phyloP scores from a whole-genome alignment of 2,888 invertebrate genomes.

The Melinaea menophilus region DNA sequence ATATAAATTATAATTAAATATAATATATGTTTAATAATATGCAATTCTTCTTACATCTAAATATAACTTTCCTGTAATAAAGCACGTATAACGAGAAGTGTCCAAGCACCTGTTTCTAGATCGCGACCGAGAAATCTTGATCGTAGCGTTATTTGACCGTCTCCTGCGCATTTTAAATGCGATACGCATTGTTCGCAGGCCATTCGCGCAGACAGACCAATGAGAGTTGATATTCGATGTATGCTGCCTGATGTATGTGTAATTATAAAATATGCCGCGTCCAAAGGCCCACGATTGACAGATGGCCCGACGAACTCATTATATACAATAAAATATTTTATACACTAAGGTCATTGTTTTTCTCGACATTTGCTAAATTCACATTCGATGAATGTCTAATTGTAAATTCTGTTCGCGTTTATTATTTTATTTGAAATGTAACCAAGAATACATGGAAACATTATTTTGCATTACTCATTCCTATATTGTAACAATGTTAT shows the following conservation, averaged over 20 bases:
- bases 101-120: slow-evolving; percentile 67
- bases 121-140: slow-evolving; percentile 67
- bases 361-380: slow-evolving; percentile 63
- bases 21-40: not conserved
- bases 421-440: slow-evolving; percentile 66
- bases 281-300: slow-evolving; percentile 50
- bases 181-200: slow-evolving; percentile 52
- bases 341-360: slow-evolving; percentile 66
- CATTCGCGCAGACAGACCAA: slow-evolving; percentile 57
- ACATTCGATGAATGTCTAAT: slow-evolving; percentile 47
- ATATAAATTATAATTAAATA: not conserved
- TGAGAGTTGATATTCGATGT: slow-evolving; percentile 57
- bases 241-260: slow-evolving; percentile 44
- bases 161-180: slow-evolving; percentile 55
- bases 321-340: slow-evolving; percentile 56
- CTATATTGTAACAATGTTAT: slow-evolving; percentile 45
- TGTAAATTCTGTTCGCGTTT: slow-evolving; percentile 63
- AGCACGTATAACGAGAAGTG: slow-evolving; percentile 33
- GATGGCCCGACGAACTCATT: slow-evolving; percentile 58
- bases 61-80: slow-evolving; percentile 25
- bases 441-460: slow-evolving; percentile 67
- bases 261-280: slow-evolving; percentile 65
- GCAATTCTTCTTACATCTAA: slow-evolving; percentile 16
- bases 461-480: slow-evolving; percentile 69
- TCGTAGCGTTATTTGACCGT: slow-evolving; percentile 42